Percentiles rank a stretch among this genome's conserved stretches.
Evolutionary conservation across 2,113 vertebrate genomes (phyloP).

Genomic region (Phalacrocorax brasilianus): DNA sequence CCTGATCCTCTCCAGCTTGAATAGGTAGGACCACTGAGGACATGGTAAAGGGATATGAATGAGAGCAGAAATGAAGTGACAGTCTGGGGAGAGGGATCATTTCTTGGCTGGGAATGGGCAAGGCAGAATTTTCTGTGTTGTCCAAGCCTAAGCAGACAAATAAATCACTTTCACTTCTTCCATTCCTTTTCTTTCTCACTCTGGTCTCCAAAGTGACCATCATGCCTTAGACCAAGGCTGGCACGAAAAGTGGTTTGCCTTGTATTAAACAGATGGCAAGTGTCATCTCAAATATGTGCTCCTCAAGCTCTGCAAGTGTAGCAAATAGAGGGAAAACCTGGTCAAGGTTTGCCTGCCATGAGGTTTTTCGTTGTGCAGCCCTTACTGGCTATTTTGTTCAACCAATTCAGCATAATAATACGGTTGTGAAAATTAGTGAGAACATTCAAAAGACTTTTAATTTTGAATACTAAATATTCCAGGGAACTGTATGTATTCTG

Average conservation of each 20-base stretch:
- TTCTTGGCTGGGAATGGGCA: neutral
- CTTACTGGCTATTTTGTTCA: neutral
- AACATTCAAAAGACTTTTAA: neutral
- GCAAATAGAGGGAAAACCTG: neutral
- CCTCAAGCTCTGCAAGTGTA: neutral
- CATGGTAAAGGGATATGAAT: neutral
- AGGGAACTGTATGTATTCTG: neutral
- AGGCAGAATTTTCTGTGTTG: neutral
- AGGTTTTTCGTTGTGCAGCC: neutral
- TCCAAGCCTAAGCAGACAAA: neutral
- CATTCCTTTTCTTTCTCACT: neutral
- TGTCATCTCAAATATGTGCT: neutral
- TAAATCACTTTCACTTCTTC: neutral
- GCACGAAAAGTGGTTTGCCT: neutral
- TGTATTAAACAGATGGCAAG: neutral
- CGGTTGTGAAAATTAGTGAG: neutral
- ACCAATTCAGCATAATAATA: neutral
- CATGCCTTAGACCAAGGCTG: neutral
- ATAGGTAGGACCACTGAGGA: neutral
- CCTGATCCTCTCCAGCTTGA: neutral
- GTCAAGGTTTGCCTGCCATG: neutral
- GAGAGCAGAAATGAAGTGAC: neutral
- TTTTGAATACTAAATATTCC: neutral
- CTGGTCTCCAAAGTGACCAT: fast-evolving
- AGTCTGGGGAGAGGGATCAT: neutral